phyloP scores from a whole-genome alignment of 1,140 invertebrate species.

The Papilio helenus region DNA sequence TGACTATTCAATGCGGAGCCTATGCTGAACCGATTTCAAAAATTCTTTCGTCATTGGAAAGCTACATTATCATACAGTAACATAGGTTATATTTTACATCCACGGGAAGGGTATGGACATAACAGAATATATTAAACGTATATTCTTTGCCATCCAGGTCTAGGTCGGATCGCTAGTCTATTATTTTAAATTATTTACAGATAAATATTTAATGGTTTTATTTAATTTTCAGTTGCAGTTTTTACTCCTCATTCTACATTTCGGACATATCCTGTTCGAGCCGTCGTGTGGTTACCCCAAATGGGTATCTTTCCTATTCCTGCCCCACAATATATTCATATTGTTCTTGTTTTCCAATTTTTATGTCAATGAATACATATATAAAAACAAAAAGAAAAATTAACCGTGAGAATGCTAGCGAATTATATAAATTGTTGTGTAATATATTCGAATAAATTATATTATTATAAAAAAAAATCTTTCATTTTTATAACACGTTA shows the following conservation, averaged over 20 bases:
- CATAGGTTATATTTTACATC: no score
- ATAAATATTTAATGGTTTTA: background rate
- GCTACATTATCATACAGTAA: no score
- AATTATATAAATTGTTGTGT: conserved; percentile 13
- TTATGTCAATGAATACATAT: conserved; percentile 89
- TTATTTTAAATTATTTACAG: no score
- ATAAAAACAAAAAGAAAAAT: conserved; percentile 76
- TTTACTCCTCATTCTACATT: conserved; percentile 86
- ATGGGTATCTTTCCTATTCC: conserved; percentile 82
- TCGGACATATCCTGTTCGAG: conserved; percentile 86
- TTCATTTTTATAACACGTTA: background rate
- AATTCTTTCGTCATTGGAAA: no score
- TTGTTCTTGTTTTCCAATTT: conserved; percentile 92
- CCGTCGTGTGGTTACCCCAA: conserved; percentile 89
- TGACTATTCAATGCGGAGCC: no score
- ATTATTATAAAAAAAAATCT: background rate
- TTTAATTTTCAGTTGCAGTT: conserved; percentile 86
- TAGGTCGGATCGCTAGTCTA: no score
- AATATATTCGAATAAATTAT: conserved; percentile 16
- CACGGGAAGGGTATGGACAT: no score
- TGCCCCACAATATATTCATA: conserved; percentile 87
- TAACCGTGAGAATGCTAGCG: conserved; percentile 21
- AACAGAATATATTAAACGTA: no score
- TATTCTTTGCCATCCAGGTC: no score
- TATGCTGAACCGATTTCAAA: no score